A percentile compares a stretch with the other conserved stretches of the same genome.
These are phyloP conservation scores for Neodiprion fabricii DNA, from an alignment of 1,140 invertebrate genomes.

Conservation along the genomic window DNA sequence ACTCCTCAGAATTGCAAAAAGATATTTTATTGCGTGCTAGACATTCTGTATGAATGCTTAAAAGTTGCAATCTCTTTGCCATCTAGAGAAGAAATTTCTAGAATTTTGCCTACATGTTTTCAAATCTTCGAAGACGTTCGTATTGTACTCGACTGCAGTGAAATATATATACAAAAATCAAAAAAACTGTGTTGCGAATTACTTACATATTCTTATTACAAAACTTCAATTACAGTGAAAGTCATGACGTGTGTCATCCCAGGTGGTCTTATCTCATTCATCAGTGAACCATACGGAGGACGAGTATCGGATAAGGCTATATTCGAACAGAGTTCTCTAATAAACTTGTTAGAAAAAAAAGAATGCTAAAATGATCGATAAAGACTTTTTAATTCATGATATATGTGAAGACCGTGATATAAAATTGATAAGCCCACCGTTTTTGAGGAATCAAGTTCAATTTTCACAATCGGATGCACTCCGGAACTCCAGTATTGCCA, in stretches of 20 bases:
- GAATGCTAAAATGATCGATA: conserved; percentile 30
- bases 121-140: conserved; percentile 24
- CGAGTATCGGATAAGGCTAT: conserved; percentile 41
- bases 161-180: conserved; percentile 32
- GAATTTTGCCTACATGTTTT: conserved; percentile 32
- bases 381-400: conserved; percentile 34
- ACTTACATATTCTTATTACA: conserved; percentile 36
- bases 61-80: conserved; percentile 21
- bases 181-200: conserved; percentile 29
- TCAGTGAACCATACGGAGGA: conserved; percentile 42
- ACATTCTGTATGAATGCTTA: conserved; percentile 8
- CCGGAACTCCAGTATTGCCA: conserved; percentile 39
- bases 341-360: conserved; percentile 19
- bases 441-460: conserved; percentile 22
- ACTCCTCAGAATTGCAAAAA: background rate
- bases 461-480: conserved; percentile 34
- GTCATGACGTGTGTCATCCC: conserved; percentile 43
- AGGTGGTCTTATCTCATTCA: conserved; percentile 42
- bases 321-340: conserved; percentile 27
- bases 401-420: conserved; percentile 26
- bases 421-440: conserved; percentile 30
- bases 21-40: conserved; percentile 8
- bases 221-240: conserved; percentile 44
- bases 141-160: conserved; percentile 38
- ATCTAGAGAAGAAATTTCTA: conserved; percentile 22